phyloP scores from a whole-genome alignment of 2,797 vertebrate genomes.

The Typhlichthys eigenmanni region DNA sequence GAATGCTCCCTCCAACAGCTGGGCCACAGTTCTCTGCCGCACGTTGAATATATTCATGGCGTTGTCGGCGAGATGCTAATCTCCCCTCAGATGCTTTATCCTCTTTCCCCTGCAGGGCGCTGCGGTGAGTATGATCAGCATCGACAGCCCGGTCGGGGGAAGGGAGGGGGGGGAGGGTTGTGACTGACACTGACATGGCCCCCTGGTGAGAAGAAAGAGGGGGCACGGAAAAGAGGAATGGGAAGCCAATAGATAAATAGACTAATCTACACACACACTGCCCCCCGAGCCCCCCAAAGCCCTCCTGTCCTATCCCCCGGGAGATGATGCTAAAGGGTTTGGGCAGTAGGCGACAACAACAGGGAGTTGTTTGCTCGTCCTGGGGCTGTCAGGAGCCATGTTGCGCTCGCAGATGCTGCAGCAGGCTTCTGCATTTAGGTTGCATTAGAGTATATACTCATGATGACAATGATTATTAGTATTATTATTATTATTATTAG shows the following conservation, averaged over 20 bases:
- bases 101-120: conserved; percentile 45
- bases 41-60: conserved; percentile 74
- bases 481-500: too few relatives aligned
- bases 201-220: conserved; percentile 63
- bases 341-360: conserved; percentile 61
- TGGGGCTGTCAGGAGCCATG: conserved; percentile 35
- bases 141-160: conserved; percentile 54
- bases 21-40: conserved; percentile 61
- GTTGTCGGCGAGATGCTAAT: conserved; percentile 60
- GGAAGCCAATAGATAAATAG: conserved; percentile 64
- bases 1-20: conserved; percentile 73
- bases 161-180: conserved; percentile 47
- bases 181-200: conserved; percentile 56
- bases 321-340: conserved; percentile 69
- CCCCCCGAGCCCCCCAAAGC: conserved; percentile 2
- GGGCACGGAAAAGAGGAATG: conserved; percentile 50
- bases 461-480: too few relatives aligned
- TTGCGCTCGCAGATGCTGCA: not conserved
- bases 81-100: conserved; percentile 50
- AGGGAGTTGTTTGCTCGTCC: conserved; percentile 49
- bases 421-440: not conserved
- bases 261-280: conserved; percentile 48
- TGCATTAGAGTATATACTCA: not conserved
- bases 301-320: conserved; percentile 26
- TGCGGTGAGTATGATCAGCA: conserved; percentile 58